Evolutionary conservation across 2,797 vertebrate genomes (phyloP), one percentile per base, ranked within the genome.

Genomic region (Hypotaenidia philippensis): DNA sequence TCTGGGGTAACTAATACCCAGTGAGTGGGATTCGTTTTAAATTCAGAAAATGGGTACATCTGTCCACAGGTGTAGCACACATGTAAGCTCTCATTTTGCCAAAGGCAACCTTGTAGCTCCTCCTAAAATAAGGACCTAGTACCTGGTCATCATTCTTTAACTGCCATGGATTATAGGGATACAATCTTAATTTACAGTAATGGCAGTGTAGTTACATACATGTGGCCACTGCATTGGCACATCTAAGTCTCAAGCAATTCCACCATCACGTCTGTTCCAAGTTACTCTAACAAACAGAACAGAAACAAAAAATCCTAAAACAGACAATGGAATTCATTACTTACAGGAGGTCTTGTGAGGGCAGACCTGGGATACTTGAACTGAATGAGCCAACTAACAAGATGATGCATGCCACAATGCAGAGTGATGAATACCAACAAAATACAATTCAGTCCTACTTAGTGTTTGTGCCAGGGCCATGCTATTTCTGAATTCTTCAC

Each of bases 401-500:
- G 22, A 40, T 31, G 55, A 71, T n/a, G 55, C 22, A 41, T n/a
- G 25, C 40, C 70, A 93, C 27, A 70, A 40, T n/a, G 52, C 5
- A 41, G 34, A 77, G 16, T 8, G 16, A 91, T 16, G 13, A 92
- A 76, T 49, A 52, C 7, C 53, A 49, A 70, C 4, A 89, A 94
- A 74, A 63, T 14, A 21, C 13, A 66, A 14, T 25, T 56, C 47
- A 59, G 27, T 34, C 14, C n/a, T 25, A 41, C 71, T 61, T 59
- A 22, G 27, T 38, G 4, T n/a, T 56, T 75, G 57, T 77, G 16
- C 32, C 0, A 0, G 23, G 26, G 60, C 53, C 21, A 32, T 32
- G 49, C 11, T 40, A 36, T 57, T 92, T 76, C 75, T 45, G 12
- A 71, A 84, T 69, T 70, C 31, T 66, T 36, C 22, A 27, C 13